phyloP scores from a whole-genome alignment of 2,888 invertebrate species.

The Eudemis profundana region DNA sequence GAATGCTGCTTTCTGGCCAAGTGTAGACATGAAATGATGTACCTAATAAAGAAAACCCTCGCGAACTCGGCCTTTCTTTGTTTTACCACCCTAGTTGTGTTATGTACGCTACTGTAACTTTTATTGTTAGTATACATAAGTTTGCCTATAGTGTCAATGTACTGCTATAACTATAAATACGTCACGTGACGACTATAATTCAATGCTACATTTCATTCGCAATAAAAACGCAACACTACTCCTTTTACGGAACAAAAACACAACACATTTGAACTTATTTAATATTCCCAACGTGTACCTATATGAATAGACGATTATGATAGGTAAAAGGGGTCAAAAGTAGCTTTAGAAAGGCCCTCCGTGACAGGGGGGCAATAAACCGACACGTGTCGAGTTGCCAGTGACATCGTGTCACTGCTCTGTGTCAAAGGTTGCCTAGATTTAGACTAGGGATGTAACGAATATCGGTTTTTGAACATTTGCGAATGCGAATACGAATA shows the following conservation, averaged over 20 bases:
- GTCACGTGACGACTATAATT: constrained; percentile 3
- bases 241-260: constrained; percentile 48
- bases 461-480: too few relatives aligned
- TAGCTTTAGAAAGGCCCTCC: constrained; percentile 42
- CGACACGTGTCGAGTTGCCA: constrained; percentile 37
- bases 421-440: constrained; percentile 36
- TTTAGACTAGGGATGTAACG: too few relatives aligned
- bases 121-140: background rate
- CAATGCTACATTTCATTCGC: constrained; percentile 36
- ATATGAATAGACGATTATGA: constrained; percentile 70
- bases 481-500: too few relatives aligned
- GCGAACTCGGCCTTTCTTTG: too few relatives aligned
- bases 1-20: too few relatives aligned
- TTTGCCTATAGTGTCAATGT: background rate
- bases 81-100: too few relatives aligned
- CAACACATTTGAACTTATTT: constrained; percentile 52
- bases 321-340: constrained; percentile 64
- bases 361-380: constrained; percentile 39
- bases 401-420: constrained; percentile 32
- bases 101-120: too few relatives aligned
- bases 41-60: too few relatives aligned
- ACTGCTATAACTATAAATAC: background rate
- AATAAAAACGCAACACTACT: constrained; percentile 32
- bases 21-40: too few relatives aligned
- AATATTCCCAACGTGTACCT: constrained; percentile 64